phyloP scores from a whole-genome alignment of 35 echinoderm and acorn worm genomes.

The Apostichopus parvimensis region DNA sequence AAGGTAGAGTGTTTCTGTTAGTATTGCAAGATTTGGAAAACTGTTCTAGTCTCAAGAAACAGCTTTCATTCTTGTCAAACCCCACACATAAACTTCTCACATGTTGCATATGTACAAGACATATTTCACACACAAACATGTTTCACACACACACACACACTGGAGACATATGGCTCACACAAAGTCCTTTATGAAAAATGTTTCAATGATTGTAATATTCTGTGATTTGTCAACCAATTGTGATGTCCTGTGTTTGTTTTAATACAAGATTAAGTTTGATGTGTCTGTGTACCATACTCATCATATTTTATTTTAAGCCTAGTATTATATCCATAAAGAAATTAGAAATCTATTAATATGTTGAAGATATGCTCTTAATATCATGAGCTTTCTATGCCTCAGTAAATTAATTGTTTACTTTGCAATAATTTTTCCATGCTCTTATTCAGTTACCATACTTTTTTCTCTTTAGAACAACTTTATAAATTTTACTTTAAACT shows the following conservation, averaged over 20 bases:
- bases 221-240: neutral
- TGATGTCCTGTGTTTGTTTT: neutral
- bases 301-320: neutral
- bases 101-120: neutral
- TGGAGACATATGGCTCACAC: neutral
- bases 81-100: neutral
- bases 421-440: neutral
- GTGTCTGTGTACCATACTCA: neutral
- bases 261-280: neutral
- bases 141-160: neutral
- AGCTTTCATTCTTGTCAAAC: neutral
- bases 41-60: no score
- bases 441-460: conserved; percentile 2
- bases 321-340: neutral
- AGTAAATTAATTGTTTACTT: neutral
- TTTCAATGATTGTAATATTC: neutral
- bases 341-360: neutral
- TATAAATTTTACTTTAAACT: conserved; percentile 4
- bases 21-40: no score
- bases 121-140: neutral
- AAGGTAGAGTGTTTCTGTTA: no score
- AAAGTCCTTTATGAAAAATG: neutral
- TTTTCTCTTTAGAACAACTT: neutral
- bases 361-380: neutral
- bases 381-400: neutral